These are phyloP conservation scores for Callithrix jacchus DNA, from an alignment of 2,113 vertebrate genomes.

Conservation along the genomic window DNA sequence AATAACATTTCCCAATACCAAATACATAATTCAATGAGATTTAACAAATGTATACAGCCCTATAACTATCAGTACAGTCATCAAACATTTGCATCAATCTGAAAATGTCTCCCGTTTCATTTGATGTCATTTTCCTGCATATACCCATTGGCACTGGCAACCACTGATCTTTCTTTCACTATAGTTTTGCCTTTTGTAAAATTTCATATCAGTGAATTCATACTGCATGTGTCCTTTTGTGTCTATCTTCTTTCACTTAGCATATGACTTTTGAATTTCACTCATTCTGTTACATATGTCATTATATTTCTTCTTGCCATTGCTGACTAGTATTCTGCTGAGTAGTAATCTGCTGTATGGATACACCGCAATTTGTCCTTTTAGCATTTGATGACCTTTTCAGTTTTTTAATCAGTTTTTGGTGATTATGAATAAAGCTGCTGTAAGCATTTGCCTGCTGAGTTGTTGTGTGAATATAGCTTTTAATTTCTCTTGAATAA, in stretches of 20 bases:
- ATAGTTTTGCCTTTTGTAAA: background rate
- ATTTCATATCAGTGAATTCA: background rate
- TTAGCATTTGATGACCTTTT: background rate
- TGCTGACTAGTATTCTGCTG: background rate
- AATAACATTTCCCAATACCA: background rate
- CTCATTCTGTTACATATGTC: background rate
- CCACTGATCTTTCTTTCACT: background rate
- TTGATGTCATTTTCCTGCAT: background rate
- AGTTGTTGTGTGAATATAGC: background rate
- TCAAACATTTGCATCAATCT: background rate
- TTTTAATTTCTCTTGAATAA: constrained; percentile 39
- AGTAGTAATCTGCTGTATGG: background rate
- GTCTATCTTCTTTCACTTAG: background rate
- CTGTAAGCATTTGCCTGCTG: background rate
- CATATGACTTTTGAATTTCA: background rate
- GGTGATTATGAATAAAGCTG: background rate
- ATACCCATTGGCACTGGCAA: background rate
- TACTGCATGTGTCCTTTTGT: background rate
- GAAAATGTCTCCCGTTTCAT: background rate
- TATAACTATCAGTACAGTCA: background rate
- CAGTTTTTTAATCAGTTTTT: background rate
- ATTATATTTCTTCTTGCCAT: background rate
- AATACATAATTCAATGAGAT: background rate
- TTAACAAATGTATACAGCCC: background rate
- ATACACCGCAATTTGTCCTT: background rate